A percentile compares a stretch with the other conserved stretches of the same genome.
These are phyloP conservation scores for Heliothis virescens DNA, from an alignment of 1,140 invertebrate genomes.

Conservation along the genomic window DNA sequence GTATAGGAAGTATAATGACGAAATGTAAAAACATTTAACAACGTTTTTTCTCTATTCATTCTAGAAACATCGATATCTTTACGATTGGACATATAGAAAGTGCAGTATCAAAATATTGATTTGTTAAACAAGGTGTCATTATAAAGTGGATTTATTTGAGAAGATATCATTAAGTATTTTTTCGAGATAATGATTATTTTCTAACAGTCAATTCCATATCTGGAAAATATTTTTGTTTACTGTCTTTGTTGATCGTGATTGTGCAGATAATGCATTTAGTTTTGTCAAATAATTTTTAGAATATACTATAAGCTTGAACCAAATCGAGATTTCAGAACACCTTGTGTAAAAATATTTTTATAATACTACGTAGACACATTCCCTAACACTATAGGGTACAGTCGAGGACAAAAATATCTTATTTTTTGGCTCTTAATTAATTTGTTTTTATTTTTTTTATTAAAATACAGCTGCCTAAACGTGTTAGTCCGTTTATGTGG, in stretches of 20 bases:
- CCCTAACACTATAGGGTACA: conserved; percentile 1
- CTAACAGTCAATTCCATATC: neutral
- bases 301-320: neutral
- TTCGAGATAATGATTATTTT: neutral
- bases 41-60: neutral
- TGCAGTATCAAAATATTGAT: conserved; percentile 39
- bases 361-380: neutral
- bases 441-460: conserved; percentile 35
- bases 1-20: conserved; percentile 30
- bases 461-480: conserved; percentile 49
- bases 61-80: conserved; percentile 15
- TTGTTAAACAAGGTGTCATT: conserved; percentile 12
- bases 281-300: neutral
- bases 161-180: neutral
- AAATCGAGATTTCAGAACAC: conserved; percentile 8
- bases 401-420: conserved; percentile 38
- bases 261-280: neutral
- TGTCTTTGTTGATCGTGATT: neutral
- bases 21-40: neutral
- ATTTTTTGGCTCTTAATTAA: conserved; percentile 41
- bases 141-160: neutral
- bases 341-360: conserved; percentile 25
- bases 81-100: conserved; percentile 35
- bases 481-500: conserved; percentile 57
- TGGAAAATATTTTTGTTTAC: neutral